Conservation (phyloP, 2,888 invertebrate genomes). For the Branchipolynoe longqiensis region DNA sequence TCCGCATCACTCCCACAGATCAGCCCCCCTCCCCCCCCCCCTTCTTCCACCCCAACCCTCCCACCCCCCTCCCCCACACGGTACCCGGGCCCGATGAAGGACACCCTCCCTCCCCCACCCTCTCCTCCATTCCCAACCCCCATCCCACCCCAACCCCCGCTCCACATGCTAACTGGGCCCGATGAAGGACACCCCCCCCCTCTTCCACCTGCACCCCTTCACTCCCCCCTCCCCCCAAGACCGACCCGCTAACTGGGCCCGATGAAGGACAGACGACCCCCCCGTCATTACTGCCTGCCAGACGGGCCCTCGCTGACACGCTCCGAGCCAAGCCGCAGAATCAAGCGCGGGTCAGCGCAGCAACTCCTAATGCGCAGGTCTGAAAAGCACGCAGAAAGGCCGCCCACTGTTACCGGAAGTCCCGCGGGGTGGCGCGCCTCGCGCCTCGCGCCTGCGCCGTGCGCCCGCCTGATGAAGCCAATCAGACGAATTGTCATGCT, state of each 20-base stretch:
- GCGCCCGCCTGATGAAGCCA: slow-evolving; percentile 46
- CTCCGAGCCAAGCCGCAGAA: slow-evolving; percentile 1
- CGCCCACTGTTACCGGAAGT: background rate
- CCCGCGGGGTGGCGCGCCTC: slow-evolving; percentile 37
- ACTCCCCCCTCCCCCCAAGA: background rate
- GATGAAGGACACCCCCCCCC: background rate
- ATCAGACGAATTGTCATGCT: slow-evolving; percentile 44
- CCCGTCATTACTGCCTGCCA: slow-evolving; percentile 14
- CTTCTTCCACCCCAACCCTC: too few species aligned
- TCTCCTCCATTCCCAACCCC: too few species aligned
- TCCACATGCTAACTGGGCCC: too few species aligned
- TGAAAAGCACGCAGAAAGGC: slow-evolving; percentile 32
- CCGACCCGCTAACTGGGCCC: background rate
- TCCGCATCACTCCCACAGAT: too few species aligned
- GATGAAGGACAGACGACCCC: slow-evolving; percentile 28
- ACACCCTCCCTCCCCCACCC: background rate
- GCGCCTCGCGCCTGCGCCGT: slow-evolving; percentile 53
- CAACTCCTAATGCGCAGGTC: background rate
- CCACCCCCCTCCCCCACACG: too few species aligned
- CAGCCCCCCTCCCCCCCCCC: too few species aligned
- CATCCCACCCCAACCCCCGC: too few species aligned
- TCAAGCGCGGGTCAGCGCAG: slow-evolving; percentile 13
- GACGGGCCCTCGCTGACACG: background rate
- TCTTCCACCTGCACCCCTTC: background rate
- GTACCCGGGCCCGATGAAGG: slow-evolving; percentile 1